phyloP scores from a whole-genome alignment of 2,113 vertebrate genomes.

The Pteronura brasiliensis region DNA sequence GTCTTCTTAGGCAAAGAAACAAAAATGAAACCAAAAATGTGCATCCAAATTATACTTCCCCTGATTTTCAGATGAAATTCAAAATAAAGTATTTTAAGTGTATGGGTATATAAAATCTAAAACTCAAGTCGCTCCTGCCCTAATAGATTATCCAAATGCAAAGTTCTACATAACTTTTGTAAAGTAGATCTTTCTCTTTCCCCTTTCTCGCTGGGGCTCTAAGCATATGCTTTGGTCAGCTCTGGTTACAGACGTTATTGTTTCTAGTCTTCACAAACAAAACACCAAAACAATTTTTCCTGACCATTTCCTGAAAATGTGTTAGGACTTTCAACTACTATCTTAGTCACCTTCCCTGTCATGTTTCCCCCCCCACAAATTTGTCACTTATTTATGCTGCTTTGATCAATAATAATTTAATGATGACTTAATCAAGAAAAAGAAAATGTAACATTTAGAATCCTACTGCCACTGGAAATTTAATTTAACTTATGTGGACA shows the following conservation, averaged over 20 bases:
- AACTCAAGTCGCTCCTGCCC: not conserved
- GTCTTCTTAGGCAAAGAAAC: not conserved
- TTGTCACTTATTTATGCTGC: not conserved
- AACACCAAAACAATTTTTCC: not conserved
- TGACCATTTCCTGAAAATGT: not conserved
- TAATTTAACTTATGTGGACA: not conserved
- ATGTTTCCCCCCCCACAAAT: not conserved
- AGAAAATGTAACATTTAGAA: not conserved
- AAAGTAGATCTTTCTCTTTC: not conserved
- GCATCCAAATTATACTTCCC: not conserved
- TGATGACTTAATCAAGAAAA: not conserved
- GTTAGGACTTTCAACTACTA: not conserved
- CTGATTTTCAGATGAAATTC: not conserved
- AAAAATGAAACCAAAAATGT: not conserved
- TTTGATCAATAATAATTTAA: not conserved
- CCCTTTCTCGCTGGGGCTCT: not conserved
- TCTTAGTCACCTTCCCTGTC: not conserved
- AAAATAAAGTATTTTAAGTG: not conserved
- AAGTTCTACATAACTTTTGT: not conserved
- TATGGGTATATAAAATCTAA: not conserved
- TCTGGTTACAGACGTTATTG: not conserved
- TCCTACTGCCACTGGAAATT: not conserved
- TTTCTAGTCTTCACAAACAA: not conserved
- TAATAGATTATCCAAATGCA: not conserved
- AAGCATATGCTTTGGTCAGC: not conserved